Base-by-base conservation (phyloP, 2,113 vertebrate genomes). In the Ia io region DNA sequence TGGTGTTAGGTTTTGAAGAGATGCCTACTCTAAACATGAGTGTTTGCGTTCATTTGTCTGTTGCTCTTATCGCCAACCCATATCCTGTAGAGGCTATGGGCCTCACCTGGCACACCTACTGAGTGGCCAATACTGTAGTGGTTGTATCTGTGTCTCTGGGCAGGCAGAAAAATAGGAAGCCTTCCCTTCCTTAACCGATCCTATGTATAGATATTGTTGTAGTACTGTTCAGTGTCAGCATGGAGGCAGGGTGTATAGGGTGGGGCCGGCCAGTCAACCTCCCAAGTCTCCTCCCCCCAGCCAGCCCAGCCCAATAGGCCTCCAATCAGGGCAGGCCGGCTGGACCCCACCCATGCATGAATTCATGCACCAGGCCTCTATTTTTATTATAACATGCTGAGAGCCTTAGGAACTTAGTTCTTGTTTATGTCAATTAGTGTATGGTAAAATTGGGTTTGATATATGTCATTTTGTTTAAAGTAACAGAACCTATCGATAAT, bases 1-100 rank as follows among this genome's bases (percentile, higher is more conserved):
- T 49, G 40, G 22, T 77, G 8, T 53, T 76, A 47, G 35, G 44
- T 93, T 88, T 93, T 77, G 44, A 86, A 76, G 14, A 85, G 49
- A 53, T 20, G 4, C 49, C 76, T n/a, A 61, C 6, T 78, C 28
- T 82, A 22, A 82, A 83, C 28, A 67, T 16, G 1, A 70, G 44
- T 49, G 25, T 32, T 80, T 76, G 77, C 76, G 16, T 25, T 23
- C 3, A 9, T 82, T 96, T 37, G 6, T 30, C 11, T 90, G 2
- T 76, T 90, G 47, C 40, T 90, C 49, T 35, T 32, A 18, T 13
- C 32, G 35, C 20, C 79, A 30, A 22, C 1, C 30, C 40, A 61
- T 40, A 4, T 18, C 9, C 67, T 23, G 1, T 51, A 14, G 18
- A n/a, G 32, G n/a, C n/a, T 7, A 2, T n/a, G 28, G 22, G 2